Evolutionary conservation across 2,113 vertebrate genomes (phyloP).

Genomic region (Caloenas nicobarica): DNA sequence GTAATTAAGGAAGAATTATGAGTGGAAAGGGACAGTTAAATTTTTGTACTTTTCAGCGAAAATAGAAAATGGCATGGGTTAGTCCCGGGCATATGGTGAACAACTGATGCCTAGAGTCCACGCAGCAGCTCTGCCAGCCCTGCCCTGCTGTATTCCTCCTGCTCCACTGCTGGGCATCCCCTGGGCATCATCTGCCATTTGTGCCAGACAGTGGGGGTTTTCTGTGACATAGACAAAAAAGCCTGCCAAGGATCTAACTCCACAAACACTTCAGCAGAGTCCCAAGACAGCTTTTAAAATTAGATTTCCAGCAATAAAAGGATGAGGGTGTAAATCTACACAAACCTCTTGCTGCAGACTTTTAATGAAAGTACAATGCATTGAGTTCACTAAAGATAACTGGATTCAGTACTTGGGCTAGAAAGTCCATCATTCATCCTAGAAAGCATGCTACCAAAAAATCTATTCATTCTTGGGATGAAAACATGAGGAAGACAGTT

Average conservation of each 20-base stretch:
- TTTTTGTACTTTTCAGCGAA: background rate
- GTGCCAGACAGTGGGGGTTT: background rate
- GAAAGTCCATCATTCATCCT: constrained; percentile 20
- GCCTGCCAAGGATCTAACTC: background rate
- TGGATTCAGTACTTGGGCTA: background rate
- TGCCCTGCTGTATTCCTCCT: background rate
- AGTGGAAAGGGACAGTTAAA: background rate
- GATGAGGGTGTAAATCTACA: background rate
- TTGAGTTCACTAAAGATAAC: background rate
- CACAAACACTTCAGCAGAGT: background rate
- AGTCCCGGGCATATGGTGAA: background rate
- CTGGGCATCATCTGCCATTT: background rate
- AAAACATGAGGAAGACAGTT: constrained; percentile 23
- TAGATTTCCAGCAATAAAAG: constrained; percentile 16
- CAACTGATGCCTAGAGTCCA: background rate
- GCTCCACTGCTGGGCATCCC: background rate
- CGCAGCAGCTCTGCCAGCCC: background rate
- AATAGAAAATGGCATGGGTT: background rate
- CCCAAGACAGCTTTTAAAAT: constrained; percentile 12
- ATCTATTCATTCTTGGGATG: constrained; percentile 43
- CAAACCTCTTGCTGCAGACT: background rate
- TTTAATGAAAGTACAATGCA: constrained; percentile 9
- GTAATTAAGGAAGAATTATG: background rate
- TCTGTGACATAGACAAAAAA: background rate
- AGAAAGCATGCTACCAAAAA: constrained; percentile 53